A percentile compares a stretch with the other conserved stretches of the same genome.
Evolutionary conservation across 1,140 invertebrate genomes (phyloP).

Genomic region (Thaumetopoea pityocampa): DNA sequence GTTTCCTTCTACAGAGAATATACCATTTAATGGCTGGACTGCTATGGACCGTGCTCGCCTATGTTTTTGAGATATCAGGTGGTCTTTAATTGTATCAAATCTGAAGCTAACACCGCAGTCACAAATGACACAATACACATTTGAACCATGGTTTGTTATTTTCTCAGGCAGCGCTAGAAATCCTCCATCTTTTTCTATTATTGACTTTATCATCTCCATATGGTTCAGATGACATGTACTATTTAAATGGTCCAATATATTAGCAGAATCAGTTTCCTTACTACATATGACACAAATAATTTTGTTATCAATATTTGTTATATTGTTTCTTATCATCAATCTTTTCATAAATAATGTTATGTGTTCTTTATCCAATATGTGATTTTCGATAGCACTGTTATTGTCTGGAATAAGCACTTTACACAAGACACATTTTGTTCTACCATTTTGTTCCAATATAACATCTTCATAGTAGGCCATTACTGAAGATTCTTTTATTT

Average conservation of each 20-base stretch:
- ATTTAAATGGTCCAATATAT: conserved; percentile 22
- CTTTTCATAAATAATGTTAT: conserved; percentile 21
- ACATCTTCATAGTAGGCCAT: conserved; percentile 43
- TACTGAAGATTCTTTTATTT: no score
- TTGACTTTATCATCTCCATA: conserved; percentile 17
- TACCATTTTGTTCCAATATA: conserved; percentile 15
- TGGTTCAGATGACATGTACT: conserved; percentile 15
- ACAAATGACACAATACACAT: conserved; percentile 29
- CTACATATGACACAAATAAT: conserved; percentile 28
- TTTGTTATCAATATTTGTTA: conserved; percentile 7
- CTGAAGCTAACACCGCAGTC: conserved; percentile 14
- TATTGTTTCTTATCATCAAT: conserved; percentile 30
- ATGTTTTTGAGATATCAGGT: conserved; percentile 21
- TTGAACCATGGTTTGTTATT: conserved; percentile 11
- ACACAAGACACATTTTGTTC: conserved; percentile 29
- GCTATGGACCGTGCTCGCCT: conserved; percentile 31
- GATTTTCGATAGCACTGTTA: conserved; percentile 19
- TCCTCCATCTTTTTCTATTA: conserved; percentile 29
- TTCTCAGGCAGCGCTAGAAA: conserved; percentile 28
- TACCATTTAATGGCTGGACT: conserved; percentile 38
- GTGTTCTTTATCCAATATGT: conserved; percentile 25
- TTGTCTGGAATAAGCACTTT: conserved; percentile 15
- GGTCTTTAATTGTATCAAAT: conserved; percentile 1
- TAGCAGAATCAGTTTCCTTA: conserved; percentile 1
- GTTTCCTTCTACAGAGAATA: conserved; percentile 33